Base-by-base conservation (phyloP, 2,113 vertebrate genomes). In the Vicugna pacos region DNA sequence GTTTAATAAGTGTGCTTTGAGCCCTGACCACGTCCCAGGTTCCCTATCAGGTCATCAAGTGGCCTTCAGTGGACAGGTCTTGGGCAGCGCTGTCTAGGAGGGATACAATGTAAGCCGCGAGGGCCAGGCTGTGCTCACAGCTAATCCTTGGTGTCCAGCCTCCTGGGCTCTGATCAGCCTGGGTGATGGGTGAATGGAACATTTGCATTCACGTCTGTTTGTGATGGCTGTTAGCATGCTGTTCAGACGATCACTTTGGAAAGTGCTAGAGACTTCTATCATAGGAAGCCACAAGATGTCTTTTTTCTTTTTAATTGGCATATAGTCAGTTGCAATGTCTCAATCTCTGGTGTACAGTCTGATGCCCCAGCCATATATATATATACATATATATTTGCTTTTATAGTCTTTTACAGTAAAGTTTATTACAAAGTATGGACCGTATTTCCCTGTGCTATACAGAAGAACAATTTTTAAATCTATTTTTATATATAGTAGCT, bases 141-240 rank as follows among this genome's bases (percentile, higher is more conserved):
- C 24, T 0, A 15, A 14, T n/a, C 58, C 16, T 32, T 42, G 69
- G 32, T 58, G 5, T 14, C 16, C 50, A 19, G 46, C 32, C 19
- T 38, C 54, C 13, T 0, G 35, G 26, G 32, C 24, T 1, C 4
- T 9, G 30, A 7, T 50, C n/a, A 26, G 2, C 64, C 35, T 46
- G 32, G 99, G 98, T 97, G 99, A 99, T 46, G 32, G 99, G 98
- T 97, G 99, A 99, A 95, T 69, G 99, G 95, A 99, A 99, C 98
- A 99, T 94, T 98, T 2, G 99, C 98, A 99, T 98, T 96, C 16
- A 54, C 13, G 99, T 99, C 97, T 99, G 99, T 96, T 94, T 99
- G 46, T 42, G 99, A 92, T 99, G 99, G 99, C 98, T 20, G 98
- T 99, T 93, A 99, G 98, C 97, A 99, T 99, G 97, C 97, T 99